A percentile compares a stretch with the other conserved stretches of the same genome.
These are phyloP conservation scores for Nasonia vitripennis DNA, from an alignment of 1,140 invertebrate genomes.

Conservation along the genomic window DNA sequence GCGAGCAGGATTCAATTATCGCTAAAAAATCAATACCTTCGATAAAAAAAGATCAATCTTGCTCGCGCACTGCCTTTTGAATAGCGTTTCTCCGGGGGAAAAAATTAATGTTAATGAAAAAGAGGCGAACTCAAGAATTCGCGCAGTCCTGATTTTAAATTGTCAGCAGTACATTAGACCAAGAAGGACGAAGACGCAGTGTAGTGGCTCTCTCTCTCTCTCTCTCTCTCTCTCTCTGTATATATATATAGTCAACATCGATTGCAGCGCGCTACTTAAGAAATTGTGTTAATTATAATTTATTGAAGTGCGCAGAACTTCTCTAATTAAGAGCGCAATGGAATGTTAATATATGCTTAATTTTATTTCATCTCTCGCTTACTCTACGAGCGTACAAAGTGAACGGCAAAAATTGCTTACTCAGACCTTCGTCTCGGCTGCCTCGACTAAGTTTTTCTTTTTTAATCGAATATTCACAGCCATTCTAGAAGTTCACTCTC, in stretches of 20 bases:
- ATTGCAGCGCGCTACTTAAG: neutral
- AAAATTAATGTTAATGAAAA: neutral
- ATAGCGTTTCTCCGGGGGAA: neutral
- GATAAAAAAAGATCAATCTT: no score
- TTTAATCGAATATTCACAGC: neutral
- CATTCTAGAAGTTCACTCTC: no score
- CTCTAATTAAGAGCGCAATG: neutral
- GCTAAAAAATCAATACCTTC: no score
- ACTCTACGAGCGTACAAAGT: neutral
- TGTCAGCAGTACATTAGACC: neutral
- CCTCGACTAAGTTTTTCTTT: neutral
- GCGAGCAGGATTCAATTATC: no score
- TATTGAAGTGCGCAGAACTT: neutral
- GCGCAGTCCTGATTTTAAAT: neutral
- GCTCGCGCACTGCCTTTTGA: neutral
- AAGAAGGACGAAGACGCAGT: neutral
- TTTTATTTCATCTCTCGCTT: neutral
- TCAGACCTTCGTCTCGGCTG: no score
- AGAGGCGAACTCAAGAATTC: neutral
- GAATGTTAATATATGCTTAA: slow-evolving; percentile 1
- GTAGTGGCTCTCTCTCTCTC: neutral
- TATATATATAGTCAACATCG: neutral
- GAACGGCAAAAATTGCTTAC: neutral
- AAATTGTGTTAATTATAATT: slow-evolving; percentile 2
- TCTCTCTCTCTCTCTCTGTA: no score